Conservation (phyloP, 1,140 invertebrate genomes). For the Armadillidium nasatum region DNA sequence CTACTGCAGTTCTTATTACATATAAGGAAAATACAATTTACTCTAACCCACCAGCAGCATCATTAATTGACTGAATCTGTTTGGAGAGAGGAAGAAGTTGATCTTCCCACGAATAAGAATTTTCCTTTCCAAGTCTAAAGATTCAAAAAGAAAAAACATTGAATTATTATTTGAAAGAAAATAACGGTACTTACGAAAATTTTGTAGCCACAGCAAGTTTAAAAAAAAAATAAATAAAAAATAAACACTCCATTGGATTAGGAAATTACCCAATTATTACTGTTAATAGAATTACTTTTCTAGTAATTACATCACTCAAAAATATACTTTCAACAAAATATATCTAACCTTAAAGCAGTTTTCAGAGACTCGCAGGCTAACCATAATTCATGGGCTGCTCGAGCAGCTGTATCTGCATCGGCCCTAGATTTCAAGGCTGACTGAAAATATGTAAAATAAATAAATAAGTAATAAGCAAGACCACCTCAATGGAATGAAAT, state of each 20-base stretch:
- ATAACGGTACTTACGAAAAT: too few species aligned
- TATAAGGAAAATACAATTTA: too few species aligned
- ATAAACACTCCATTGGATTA: too few species aligned
- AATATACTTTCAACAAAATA: background rate
- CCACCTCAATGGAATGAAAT: too few species aligned
- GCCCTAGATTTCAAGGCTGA: conserved; percentile 62
- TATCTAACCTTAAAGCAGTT: conserved; percentile 63
- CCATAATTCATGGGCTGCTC: conserved; percentile 83
- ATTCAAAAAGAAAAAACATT: background rate
- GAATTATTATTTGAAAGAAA: too few species aligned
- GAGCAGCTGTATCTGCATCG: conserved; percentile 69
- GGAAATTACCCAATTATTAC: too few species aligned
- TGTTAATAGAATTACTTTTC: too few species aligned
- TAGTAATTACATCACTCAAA: too few species aligned
- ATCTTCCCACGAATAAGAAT: conserved; percentile 51
- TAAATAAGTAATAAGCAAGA: too few species aligned
- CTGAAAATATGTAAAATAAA: conserved; percentile 29
- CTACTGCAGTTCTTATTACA: too few species aligned
- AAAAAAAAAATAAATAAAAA: too few species aligned
- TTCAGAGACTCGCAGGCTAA: conserved; percentile 80
- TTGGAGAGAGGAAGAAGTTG: conserved; percentile 27
- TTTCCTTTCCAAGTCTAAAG: conserved; percentile 45
- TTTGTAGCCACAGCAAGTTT: too few species aligned
- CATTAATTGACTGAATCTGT: conserved; percentile 20
- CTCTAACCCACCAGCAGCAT: conserved; percentile 16